Conservation (phyloP, 2,888 invertebrate species). For the Parnassius apollo region DNA sequence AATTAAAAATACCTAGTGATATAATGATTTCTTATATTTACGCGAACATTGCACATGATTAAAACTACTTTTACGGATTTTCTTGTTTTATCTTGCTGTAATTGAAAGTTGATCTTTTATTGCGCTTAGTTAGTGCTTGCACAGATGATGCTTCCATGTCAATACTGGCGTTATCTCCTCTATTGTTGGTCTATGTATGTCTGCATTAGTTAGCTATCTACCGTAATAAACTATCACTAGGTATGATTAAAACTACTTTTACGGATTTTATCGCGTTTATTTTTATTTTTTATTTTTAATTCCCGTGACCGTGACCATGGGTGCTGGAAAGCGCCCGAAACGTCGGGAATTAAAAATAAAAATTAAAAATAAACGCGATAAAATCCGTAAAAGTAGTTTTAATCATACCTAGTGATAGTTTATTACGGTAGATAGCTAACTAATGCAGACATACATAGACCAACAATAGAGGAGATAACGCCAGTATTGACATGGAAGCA, state of each 20-base stretch:
- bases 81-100: background rate
- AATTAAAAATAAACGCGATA: no score
- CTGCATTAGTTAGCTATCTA: conserved; percentile 5
- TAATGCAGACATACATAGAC: conserved; percentile 9
- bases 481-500: conserved; percentile 18
- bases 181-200: conserved; percentile 5
- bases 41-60: no score
- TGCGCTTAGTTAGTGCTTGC: background rate
- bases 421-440: conserved; percentile 7
- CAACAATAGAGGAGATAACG: conserved; percentile 16
- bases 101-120: conserved; percentile 18
- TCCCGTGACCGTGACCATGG: no score
- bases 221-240: conserved; percentile 13
- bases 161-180: conserved; percentile 19
- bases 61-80: no score
- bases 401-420: conserved; percentile 13
- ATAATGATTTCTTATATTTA: no score
- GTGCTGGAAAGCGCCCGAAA: no score
- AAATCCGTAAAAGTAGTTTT: no score
- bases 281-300: no score
- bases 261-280: no score
- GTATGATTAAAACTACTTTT: no score
- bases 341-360: no score
- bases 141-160: conserved; percentile 21
- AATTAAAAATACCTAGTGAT: conserved; percentile 11